Conservation (phyloP, 2,113 vertebrate genomes). For the Pseudolaguvia tuberculata region DNA sequence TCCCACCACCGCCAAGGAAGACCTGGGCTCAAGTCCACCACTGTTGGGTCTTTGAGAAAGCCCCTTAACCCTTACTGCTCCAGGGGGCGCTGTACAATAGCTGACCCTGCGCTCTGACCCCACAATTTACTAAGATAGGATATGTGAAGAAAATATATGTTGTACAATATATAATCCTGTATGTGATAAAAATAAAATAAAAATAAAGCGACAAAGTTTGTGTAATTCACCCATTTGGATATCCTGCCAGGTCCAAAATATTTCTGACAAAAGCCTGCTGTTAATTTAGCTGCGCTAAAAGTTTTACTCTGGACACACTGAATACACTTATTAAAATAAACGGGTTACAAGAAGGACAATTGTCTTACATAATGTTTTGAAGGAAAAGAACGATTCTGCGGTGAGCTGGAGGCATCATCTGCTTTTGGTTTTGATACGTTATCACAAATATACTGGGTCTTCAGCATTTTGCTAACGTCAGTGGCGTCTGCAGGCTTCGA, state of each 20-base stretch:
- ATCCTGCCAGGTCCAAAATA: neutral
- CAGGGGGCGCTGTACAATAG: too few relatives aligned
- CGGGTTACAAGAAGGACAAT: too few relatives aligned
- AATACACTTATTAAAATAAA: neutral
- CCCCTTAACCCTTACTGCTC: too few relatives aligned
- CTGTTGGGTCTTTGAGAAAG: too few relatives aligned
- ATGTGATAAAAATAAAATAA: too few relatives aligned
- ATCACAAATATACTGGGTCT: neutral
- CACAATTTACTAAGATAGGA: too few relatives aligned
- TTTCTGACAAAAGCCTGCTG: neutral
- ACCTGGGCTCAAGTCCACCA: too few relatives aligned
- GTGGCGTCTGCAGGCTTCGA: slow-evolving; percentile 21
- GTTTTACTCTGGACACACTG: neutral
- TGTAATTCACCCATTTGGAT: neutral
- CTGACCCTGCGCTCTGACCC: too few relatives aligned
- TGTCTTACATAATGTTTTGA: neutral
- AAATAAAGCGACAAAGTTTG: too few relatives aligned
- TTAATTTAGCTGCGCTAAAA: neutral
- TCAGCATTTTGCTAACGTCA: slow-evolving; percentile 15
- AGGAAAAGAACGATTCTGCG: neutral
- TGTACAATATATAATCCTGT: too few relatives aligned
- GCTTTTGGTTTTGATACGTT: slow-evolving; percentile 24
- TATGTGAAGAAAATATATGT: too few relatives aligned
- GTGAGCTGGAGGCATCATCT: slow-evolving; percentile 25
- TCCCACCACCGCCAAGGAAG: too few relatives aligned